Percentiles rank a stretch among this genome's conserved stretches.
Conservation (phyloP, 2,113 vertebrate species). For the Ptilonorhynchus violaceus region DNA sequence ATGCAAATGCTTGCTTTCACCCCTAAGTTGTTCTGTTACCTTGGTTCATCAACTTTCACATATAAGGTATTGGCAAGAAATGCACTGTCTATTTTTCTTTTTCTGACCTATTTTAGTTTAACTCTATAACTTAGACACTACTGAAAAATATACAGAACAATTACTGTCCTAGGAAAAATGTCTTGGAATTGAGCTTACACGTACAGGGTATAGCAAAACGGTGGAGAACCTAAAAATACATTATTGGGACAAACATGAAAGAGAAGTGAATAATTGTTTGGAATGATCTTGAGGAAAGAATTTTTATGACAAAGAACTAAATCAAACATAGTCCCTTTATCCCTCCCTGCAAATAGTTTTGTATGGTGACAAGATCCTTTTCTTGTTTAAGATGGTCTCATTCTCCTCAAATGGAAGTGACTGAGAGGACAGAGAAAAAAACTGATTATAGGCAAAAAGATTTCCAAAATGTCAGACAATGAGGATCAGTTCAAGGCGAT, state of each 20-base stretch:
- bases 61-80: neutral
- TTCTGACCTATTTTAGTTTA: neutral
- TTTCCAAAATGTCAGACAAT: slow-evolving; percentile 27
- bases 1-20: neutral
- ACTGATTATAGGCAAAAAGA: neutral
- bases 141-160: neutral
- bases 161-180: neutral
- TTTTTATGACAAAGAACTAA: neutral
- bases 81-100: neutral
- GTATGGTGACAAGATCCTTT: neutral
- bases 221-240: neutral
- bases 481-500: neutral
- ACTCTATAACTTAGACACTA: neutral
- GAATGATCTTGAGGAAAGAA: neutral
- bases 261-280: neutral
- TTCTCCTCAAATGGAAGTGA: neutral
- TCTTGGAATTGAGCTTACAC: neutral
- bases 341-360: neutral
- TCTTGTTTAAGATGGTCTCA: neutral
- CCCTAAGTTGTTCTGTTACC: neutral
- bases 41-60: neutral
- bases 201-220: neutral
- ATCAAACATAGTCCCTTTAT: neutral
- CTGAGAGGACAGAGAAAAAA: neutral
- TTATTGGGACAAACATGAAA: neutral